Percentiles rank a stretch among this genome's conserved stretches.
phyloP scores from a whole-genome alignment of 2,797 vertebrate species.

The Hozukius guyotensis region DNA sequence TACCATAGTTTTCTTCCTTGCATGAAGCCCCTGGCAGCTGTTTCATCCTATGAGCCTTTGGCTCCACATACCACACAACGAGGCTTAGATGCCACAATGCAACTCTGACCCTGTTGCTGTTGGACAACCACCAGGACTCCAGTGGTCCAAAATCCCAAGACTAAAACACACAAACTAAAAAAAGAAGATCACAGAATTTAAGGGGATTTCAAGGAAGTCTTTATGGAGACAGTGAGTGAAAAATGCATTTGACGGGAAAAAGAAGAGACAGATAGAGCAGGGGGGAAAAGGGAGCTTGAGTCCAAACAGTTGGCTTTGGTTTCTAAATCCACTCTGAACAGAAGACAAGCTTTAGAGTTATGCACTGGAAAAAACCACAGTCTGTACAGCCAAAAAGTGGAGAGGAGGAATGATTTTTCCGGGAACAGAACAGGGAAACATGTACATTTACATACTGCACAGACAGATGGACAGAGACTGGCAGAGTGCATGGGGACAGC shows the following conservation, averaged over 20 bases:
- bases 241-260: constrained; percentile 41
- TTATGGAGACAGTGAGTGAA: constrained; percentile 28
- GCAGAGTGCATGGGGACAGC: not conserved
- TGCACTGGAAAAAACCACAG: constrained; percentile 76
- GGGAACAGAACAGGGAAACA: constrained; percentile 58
- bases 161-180: constrained; percentile 6
- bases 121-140: constrained; percentile 61
- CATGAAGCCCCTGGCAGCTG: constrained; percentile 72
- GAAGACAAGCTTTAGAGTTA: constrained; percentile 75
- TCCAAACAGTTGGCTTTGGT: constrained; percentile 62
- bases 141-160: constrained; percentile 36
- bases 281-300: constrained; percentile 23
- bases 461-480: not conserved
- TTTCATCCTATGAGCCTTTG: constrained; percentile 54
- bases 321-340: constrained; percentile 73
- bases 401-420: constrained; percentile 64
- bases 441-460: constrained; percentile 18
- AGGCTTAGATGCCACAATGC: constrained; percentile 51
- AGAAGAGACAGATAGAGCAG: constrained; percentile 19
- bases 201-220: constrained; percentile 35
- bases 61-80: constrained; percentile 57
- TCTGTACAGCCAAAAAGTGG: constrained; percentile 69
- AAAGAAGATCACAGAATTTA: constrained; percentile 7
- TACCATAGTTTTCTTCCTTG: constrained; percentile 57
- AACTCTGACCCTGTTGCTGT: constrained; percentile 55